Percentiles rank a stretch among this genome's conserved stretches.
phyloP scores from a whole-genome alignment of 2,113 vertebrate genomes.

The Hiodon alosoides region DNA sequence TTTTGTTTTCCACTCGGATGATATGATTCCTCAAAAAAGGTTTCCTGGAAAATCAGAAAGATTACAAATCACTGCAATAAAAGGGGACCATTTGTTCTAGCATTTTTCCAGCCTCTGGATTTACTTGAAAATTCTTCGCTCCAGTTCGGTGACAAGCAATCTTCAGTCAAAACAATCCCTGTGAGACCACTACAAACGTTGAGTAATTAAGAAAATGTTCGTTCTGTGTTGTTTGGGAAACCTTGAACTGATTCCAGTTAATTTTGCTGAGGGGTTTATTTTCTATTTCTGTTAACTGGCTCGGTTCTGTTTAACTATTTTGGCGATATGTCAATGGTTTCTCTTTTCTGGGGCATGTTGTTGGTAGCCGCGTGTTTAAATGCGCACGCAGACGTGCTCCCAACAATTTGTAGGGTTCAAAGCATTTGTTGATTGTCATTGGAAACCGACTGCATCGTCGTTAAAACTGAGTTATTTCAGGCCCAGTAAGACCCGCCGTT shows the following conservation, averaged over 20 bases:
- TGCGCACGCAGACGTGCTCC: neutral
- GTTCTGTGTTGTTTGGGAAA: neutral
- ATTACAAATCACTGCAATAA: neutral
- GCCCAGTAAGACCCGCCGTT: no score
- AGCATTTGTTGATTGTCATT: neutral
- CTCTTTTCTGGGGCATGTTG: neutral
- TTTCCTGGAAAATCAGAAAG: neutral
- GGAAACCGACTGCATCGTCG: neutral
- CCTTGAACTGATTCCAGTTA: neutral
- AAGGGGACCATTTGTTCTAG: neutral
- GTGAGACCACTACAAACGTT: neutral
- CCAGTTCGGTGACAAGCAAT: neutral
- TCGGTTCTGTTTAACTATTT: neutral
- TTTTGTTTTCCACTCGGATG: neutral
- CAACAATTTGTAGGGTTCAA: neutral
- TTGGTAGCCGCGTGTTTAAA: neutral
- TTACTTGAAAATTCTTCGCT: neutral
- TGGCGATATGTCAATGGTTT: neutral
- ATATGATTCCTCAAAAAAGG: neutral
- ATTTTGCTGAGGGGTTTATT: neutral
- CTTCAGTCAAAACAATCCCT: neutral
- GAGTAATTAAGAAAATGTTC: neutral
- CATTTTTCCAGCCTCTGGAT: neutral
- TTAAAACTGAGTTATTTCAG: neutral
- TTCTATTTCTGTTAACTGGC: neutral